Evolutionary conservation across 2,888 invertebrate species (phyloP).

Genomic region (Cerceris ruficornis): DNA sequence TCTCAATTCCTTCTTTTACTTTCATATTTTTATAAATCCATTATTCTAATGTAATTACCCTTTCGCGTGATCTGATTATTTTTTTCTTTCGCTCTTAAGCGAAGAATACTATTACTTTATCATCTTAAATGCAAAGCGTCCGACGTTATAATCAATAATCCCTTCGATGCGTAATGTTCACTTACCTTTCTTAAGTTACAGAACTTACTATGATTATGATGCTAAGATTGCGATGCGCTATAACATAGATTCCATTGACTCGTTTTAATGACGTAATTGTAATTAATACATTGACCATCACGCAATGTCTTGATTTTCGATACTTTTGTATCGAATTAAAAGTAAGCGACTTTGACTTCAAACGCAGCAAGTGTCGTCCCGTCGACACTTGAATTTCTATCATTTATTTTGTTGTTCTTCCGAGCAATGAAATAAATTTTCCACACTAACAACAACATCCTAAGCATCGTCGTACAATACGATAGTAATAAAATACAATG

Average conservation of each 20-base stretch:
- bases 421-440: slow-evolving; percentile 11
- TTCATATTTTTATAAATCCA: neutral
- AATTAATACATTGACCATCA: slow-evolving; percentile 56
- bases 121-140: slow-evolving; percentile 41
- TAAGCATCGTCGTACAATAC: slow-evolving; percentile 25
- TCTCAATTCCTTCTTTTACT: neutral
- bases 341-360: slow-evolving; percentile 27
- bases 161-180: slow-evolving; percentile 38
- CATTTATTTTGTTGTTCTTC: slow-evolving; percentile 33
- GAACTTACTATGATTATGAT: slow-evolving; percentile 61
- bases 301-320: slow-evolving; percentile 44
- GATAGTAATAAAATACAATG: slow-evolving; percentile 39
- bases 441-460: slow-evolving; percentile 9
- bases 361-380: slow-evolving; percentile 10
- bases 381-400: slow-evolving; percentile 16
- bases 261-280: slow-evolving; percentile 46
- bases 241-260: slow-evolving; percentile 56
- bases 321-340: slow-evolving; percentile 35
- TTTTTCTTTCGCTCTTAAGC: slow-evolving; percentile 14
- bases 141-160: slow-evolving; percentile 43
- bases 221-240: slow-evolving; percentile 60
- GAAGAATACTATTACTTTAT: slow-evolving; percentile 23
- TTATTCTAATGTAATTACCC: too few species aligned
- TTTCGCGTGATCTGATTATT: too few species aligned
- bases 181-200: slow-evolving; percentile 47